Conservation (phyloP, 2,797 vertebrate species). For the Pipistrellus pygmaeus region DNA sequence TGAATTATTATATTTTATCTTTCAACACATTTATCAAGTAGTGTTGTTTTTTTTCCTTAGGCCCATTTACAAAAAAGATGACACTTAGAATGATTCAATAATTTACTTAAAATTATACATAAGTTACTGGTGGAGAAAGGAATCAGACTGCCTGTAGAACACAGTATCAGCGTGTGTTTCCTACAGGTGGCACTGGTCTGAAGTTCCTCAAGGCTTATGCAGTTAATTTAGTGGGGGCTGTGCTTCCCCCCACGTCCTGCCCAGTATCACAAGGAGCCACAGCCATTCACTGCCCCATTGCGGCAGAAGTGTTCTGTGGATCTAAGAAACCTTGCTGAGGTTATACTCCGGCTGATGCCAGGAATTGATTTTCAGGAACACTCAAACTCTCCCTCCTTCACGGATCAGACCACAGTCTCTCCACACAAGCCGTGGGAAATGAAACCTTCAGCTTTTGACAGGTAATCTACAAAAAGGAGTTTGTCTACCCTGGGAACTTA, state of each 20-base stretch:
- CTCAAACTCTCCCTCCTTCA: background rate
- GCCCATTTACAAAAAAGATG: background rate
- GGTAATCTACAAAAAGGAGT: background rate
- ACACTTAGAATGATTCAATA: background rate
- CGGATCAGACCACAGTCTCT: background rate
- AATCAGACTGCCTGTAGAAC: background rate
- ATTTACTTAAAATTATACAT: background rate
- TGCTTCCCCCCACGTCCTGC: background rate
- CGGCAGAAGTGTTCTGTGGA: background rate
- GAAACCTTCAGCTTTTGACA: background rate
- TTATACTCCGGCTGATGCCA: background rate
- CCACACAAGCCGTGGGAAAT: background rate
- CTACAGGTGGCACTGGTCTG: background rate
- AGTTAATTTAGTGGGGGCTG: background rate
- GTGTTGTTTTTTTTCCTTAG: background rate
- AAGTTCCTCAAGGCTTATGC: background rate
- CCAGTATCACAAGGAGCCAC: background rate
- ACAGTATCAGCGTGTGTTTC: background rate
- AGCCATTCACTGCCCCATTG: background rate
- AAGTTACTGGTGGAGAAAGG: background rate
- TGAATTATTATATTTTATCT: background rate
- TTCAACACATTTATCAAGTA: background rate
- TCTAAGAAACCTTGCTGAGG: background rate
- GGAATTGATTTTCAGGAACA: background rate
- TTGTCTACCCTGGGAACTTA: background rate